Conservation (phyloP, 1,140 invertebrate genomes). For the Chymomyza costata region DNA sequence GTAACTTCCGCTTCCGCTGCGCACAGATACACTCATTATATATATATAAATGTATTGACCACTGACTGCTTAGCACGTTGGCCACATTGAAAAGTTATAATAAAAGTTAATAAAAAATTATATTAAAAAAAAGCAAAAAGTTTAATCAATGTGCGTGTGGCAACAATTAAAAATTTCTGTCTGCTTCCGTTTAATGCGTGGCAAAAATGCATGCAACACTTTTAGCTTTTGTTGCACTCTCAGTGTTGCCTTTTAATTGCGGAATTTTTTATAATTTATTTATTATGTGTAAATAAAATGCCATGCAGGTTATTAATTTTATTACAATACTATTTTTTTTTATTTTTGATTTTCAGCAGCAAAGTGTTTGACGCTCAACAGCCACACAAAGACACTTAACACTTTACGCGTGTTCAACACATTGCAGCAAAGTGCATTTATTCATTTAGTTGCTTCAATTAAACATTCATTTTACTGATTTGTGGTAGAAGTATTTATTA, state of each 20-base stretch:
- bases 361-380: too few relatives aligned
- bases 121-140: constrained; percentile 37
- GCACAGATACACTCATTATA: neutral
- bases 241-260: constrained; percentile 53
- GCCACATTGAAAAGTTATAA: constrained; percentile 10
- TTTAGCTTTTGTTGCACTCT: constrained; percentile 26
- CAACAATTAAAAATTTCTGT: constrained; percentile 70
- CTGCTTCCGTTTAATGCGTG: constrained; percentile 47
- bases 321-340: constrained; percentile 30
- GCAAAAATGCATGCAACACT: constrained; percentile 10
- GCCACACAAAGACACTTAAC: too few relatives aligned
- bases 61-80: constrained; percentile 45
- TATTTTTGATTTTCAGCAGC: too few relatives aligned
- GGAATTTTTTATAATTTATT: constrained; percentile 71
- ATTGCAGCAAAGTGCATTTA: too few relatives aligned
- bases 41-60: constrained; percentile 18
- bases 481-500: too few relatives aligned
- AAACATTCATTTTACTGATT: too few relatives aligned
- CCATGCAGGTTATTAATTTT: constrained; percentile 41
- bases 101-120: constrained; percentile 36
- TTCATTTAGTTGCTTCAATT: too few relatives aligned
- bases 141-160: constrained; percentile 58
- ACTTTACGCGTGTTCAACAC: too few relatives aligned
- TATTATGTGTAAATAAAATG: constrained; percentile 65
- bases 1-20: neutral